Evolutionary conservation across 2,113 vertebrate genomes (phyloP).

Genomic region (Peromyscus californicus): DNA sequence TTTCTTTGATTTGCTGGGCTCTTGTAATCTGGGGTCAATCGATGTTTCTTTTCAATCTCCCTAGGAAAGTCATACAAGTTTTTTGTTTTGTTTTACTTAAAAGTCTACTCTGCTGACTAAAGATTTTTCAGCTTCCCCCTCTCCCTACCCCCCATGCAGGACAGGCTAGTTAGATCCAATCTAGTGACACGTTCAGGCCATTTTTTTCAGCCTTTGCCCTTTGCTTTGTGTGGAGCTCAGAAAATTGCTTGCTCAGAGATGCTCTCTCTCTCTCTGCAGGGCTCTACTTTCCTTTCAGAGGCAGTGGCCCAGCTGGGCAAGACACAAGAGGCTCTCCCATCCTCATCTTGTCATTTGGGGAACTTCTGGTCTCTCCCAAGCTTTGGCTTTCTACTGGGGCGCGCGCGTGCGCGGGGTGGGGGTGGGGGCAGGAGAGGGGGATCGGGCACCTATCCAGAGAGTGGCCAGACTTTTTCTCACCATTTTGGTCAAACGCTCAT

Average conservation of each 20-base stretch:
- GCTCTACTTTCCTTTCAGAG: background rate
- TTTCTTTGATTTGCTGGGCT: background rate
- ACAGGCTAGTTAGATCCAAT: background rate
- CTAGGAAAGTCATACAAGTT: background rate
- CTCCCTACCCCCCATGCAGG: background rate
- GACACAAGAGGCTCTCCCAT: background rate
- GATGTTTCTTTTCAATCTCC: background rate
- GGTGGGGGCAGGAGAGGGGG: no score
- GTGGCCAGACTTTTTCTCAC: background rate
- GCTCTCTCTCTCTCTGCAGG: background rate
- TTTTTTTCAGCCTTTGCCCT: background rate
- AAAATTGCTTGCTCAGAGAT: background rate
- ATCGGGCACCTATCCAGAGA: background rate
- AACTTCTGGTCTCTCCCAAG: background rate
- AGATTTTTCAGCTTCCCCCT: background rate
- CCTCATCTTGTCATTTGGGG: background rate
- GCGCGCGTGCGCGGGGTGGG: no score
- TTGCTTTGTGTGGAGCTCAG: background rate
- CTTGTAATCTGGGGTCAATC: background rate
- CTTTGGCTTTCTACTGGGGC: background rate
- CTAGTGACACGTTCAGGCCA: accelerated
- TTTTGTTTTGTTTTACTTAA: background rate
- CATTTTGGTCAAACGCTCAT: background rate
- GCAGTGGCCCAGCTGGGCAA: background rate
- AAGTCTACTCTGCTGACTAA: background rate